Evolutionary conservation across 2,797 vertebrate species (phyloP).

Genomic region (Gadopsis marmoratus): DNA sequence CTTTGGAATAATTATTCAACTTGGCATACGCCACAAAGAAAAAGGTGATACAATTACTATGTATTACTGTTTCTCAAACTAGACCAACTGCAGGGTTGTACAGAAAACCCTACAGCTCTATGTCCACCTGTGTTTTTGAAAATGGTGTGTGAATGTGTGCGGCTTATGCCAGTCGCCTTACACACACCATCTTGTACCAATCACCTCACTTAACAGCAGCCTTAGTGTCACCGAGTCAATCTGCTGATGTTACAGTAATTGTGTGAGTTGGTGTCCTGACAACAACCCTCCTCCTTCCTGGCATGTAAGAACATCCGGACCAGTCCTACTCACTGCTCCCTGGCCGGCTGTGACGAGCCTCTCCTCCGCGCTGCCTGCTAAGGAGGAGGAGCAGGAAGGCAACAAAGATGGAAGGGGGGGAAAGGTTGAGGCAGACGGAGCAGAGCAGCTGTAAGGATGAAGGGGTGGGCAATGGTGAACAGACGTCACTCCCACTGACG

Average conservation of each 20-base stretch:
- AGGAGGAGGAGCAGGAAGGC: constrained; percentile 22
- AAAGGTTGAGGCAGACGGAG: constrained; percentile 57
- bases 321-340: constrained; percentile 54
- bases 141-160: constrained; percentile 16
- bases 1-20: constrained; percentile 13
- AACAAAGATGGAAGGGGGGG: constrained; percentile 20
- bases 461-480: constrained; percentile 66
- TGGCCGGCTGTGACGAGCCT: constrained; percentile 56
- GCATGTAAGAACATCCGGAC: constrained; percentile 76
- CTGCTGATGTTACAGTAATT: constrained; percentile 81
- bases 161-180: constrained; percentile 41
- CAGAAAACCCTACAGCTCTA: constrained; percentile 13
- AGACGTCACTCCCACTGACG: constrained; percentile 84
- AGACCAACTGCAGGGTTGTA: constrained; percentile 5
- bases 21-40: neutral
- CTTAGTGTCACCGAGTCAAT: constrained; percentile 84
- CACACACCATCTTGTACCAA: constrained; percentile 66
- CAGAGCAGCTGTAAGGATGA: constrained; percentile 73
- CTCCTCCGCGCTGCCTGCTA: constrained; percentile 40
- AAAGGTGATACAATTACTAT: neutral
- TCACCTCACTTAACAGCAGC: constrained; percentile 69
- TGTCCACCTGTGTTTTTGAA: constrained; percentile 40
- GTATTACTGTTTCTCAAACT: neutral
- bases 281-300: constrained; percentile 56
- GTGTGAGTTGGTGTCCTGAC: constrained; percentile 69